These are phyloP conservation scores for Dicerorhinus sumatrensis DNA, from an alignment of 2,113 vertebrate species.

Conservation along the genomic window DNA sequence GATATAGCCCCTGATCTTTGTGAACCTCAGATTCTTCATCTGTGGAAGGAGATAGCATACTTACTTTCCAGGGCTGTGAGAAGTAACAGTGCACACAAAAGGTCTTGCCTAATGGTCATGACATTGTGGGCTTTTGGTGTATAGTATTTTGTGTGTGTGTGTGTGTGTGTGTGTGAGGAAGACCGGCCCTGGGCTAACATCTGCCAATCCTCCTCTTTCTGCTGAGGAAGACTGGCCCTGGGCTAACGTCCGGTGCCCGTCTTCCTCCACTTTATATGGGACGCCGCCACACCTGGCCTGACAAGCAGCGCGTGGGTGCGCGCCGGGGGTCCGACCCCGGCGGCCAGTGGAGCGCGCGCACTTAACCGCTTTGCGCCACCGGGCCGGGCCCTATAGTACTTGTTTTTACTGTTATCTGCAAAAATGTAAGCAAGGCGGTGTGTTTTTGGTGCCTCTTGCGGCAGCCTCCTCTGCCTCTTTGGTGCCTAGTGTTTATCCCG, in stretches of 20 bases:
- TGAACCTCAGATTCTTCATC: neutral
- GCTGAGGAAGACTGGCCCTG: too few species aligned
- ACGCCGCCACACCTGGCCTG: too few species aligned
- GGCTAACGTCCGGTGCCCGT: too few species aligned
- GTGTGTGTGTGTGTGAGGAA: too few species aligned
- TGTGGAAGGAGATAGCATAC: neutral
- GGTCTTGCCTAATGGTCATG: neutral
- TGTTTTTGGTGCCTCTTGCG: neutral
- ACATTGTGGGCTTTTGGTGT: neutral
- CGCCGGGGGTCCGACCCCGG: too few species aligned
- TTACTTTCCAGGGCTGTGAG: neutral
- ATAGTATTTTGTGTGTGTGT: too few species aligned
- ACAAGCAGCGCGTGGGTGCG: too few species aligned
- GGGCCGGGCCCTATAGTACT: neutral
- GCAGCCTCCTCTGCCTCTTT: neutral
- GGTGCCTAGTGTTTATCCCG: neutral
- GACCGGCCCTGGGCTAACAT: too few species aligned
- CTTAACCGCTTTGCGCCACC: too few species aligned
- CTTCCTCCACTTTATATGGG: too few species aligned
- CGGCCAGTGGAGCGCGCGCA: too few species aligned
- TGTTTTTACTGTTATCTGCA: neutral
- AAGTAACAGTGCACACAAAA: neutral
- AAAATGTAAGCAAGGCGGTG: neutral
- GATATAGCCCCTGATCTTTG: slow-evolving; percentile 2
- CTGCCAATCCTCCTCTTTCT: too few species aligned